Conservation (phyloP, 1,140 invertebrate species). For the Neoseiulus cucumeris region DNA sequence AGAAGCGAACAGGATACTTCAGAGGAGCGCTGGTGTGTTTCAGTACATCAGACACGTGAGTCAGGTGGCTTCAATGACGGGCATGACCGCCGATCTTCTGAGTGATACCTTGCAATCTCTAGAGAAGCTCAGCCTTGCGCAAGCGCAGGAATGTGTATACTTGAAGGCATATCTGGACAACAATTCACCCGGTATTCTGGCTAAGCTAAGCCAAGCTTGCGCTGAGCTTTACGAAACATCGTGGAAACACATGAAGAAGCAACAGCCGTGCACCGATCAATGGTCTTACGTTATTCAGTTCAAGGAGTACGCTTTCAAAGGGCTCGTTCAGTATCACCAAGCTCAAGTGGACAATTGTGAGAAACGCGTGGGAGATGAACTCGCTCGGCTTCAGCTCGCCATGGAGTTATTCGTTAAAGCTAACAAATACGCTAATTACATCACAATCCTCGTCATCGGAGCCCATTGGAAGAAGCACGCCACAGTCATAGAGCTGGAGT, state of each 20-base stretch:
- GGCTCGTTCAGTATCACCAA: neutral
- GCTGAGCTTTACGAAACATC: neutral
- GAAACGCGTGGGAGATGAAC: neutral
- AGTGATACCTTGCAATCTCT: neutral
- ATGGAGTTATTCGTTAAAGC: neutral
- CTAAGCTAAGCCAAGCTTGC: neutral
- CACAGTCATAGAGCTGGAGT: neutral
- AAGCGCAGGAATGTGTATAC: neutral
- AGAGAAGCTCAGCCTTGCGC: neutral
- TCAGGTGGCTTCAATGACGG: neutral
- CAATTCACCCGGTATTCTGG: neutral
- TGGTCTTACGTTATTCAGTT: neutral
- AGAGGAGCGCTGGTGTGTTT: neutral
- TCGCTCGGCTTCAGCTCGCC: neutral
- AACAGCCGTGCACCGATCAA: neutral
- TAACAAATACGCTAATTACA: neutral
- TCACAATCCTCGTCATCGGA: neutral
- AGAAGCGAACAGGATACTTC: neutral
- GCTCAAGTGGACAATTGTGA: neutral
- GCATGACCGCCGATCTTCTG: neutral
- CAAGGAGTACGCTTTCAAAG: neutral
- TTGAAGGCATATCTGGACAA: neutral
- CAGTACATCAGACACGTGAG: slow-evolving; percentile 6
- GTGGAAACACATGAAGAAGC: slow-evolving; percentile 6
- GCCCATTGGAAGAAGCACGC: neutral